Conservation (phyloP, 2,797 vertebrate genomes). For the Falco peregrinus region DNA sequence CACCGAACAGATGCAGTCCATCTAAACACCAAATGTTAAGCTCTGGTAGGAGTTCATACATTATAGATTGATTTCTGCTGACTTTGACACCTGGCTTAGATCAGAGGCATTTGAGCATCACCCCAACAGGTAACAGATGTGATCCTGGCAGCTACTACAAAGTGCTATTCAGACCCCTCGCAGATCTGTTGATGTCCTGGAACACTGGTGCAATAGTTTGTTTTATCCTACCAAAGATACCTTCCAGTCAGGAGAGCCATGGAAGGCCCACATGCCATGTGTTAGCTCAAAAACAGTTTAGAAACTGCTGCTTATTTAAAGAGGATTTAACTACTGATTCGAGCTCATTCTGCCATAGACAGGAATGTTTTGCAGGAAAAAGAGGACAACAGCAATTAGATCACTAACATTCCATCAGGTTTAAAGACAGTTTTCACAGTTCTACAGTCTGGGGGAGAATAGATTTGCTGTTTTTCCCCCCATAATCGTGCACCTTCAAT, state of each 20-base stretch:
- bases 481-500: background rate
- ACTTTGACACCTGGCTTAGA: background rate
- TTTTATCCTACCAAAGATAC: background rate
- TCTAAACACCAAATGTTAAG: background rate
- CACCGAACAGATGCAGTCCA: background rate
- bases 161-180: background rate
- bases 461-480: background rate
- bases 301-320: constrained; percentile 41
- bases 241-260: background rate
- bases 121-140: background rate
- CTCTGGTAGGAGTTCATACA: background rate
- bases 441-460: background rate
- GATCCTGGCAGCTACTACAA: background rate
- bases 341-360: constrained; percentile 21
- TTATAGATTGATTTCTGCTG: background rate
- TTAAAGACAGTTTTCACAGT: background rate
- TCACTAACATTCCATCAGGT: background rate
- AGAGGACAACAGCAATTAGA: background rate
- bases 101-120: background rate
- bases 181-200: background rate
- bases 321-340: constrained; percentile 48
- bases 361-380: background rate
- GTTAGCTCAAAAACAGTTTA: constrained; percentile 42
- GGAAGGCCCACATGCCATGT: background rate
- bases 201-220: background rate